Evolutionary conservation across 2,113 vertebrate genomes (phyloP), one percentile per base, ranked within the genome.

Genomic region (Erinaceus europaeus): DNA sequence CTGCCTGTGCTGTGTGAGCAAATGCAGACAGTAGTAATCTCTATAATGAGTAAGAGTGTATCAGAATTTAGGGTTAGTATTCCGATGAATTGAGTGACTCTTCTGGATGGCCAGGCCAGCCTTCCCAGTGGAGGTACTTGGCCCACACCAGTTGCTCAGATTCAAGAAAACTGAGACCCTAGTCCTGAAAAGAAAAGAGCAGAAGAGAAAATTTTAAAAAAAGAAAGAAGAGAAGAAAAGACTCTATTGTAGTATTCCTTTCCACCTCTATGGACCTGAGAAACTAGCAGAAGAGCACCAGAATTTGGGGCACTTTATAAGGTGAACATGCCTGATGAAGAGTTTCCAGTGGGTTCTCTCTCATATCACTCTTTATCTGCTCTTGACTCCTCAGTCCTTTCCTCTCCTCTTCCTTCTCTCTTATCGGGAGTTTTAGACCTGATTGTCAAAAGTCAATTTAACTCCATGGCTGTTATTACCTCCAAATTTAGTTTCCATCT

Each of bases 201-300:
- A n/a, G n/a, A n/a, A n/a, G n/a, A n/a, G n/a, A n/a, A n/a, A n/a
- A n/a, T n/a, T n/a, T n/a, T n/a, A n/a, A n/a, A n/a, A n/a, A n/a
- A n/a, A n/a, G n/a, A n/a, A n/a, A n/a, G n/a, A n/a, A n/a, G n/a
- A n/a, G n/a, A n/a, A n/a, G n/a, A n/a, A n/a, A n/a, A n/a, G n/a
- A n/a, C n/a, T 11, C 29, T n/a, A 2, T 1, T 0, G 3, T 0
- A 25, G 38, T 29, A 29, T 38, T 17, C 20, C 32, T 82, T 52
- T 36, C 21, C n/a, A n/a, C n/a, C 8, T 53, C 14, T 2, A 8
- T 17, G 6, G 18, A 21, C 18, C 18, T 53, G 27, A 53, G 57
- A 61, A 72, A 12, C 42, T 21, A 1, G 21, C 38, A 1, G 20
- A n/a, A 52, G 40, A 53, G 9, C n/a, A 48, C 32, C 21, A 15